Conservation (phyloP, 2,797 vertebrate genomes). For the Sus cebifrons region DNA sequence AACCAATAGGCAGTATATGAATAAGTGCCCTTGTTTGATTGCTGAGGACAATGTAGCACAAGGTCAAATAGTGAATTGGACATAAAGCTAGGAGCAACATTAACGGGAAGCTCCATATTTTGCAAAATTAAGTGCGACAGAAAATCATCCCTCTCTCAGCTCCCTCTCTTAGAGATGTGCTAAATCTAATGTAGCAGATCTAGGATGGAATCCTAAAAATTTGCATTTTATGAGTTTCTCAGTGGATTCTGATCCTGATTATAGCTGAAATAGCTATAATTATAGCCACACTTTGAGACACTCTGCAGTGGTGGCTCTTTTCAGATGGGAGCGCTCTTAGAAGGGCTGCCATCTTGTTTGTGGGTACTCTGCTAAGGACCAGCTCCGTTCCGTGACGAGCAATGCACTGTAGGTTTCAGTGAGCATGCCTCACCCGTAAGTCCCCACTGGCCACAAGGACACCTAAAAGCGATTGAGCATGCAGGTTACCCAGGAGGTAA, state of each 20-base stretch:
- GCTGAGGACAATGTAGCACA: not conserved
- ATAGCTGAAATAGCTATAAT: not conserved
- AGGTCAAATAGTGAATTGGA: not conserved
- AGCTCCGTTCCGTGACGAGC: not conserved
- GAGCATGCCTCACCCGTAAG: not conserved
- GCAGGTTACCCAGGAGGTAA: not conserved
- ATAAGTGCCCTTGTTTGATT: not conserved
- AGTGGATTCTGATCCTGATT: not conserved
- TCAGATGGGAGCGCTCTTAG: not conserved
- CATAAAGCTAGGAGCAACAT: not conserved
- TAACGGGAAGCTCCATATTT: not conserved
- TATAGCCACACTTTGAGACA: not conserved
- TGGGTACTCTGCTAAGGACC: not conserved
- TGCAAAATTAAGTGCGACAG: not conserved
- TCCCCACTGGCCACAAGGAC: not conserved
- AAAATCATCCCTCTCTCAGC: not conserved
- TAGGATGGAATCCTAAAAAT: not conserved
- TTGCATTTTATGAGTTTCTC: not conserved
- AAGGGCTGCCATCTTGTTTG: not conserved
- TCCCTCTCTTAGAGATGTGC: not conserved
- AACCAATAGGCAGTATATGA: not conserved
- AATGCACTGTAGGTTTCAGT: not conserved
- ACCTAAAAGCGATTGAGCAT: rapidly evolving
- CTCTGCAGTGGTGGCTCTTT: not conserved
- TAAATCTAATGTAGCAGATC: not conserved